Evolutionary conservation across 1,140 invertebrate genomes (phyloP).

Genomic region (Drosophila orena): DNA sequence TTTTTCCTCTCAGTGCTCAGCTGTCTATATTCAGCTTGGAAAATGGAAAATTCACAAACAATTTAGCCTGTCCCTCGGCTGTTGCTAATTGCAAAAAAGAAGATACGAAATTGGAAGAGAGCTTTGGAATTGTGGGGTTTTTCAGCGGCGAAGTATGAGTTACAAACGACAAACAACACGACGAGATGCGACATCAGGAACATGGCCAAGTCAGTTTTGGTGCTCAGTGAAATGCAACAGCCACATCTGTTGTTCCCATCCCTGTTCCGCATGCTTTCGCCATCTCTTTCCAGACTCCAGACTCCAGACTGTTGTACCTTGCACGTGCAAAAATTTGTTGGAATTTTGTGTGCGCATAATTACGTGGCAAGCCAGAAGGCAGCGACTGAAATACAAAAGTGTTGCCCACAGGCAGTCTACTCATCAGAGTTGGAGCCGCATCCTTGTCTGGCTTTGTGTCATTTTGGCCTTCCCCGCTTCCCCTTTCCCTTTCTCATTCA

Average conservation of each 20-base stretch:
- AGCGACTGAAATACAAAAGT: constrained; percentile 51
- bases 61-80: constrained; percentile 55
- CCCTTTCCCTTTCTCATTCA: no score
- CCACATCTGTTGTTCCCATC: constrained; percentile 40
- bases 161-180: constrained; percentile 35
- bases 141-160: constrained; percentile 33
- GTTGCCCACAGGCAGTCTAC: constrained; percentile 61
- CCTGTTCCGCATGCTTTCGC: background rate
- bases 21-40: constrained; percentile 20
- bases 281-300: constrained; percentile 18
- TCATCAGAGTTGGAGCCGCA: constrained; percentile 37
- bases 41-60: constrained; percentile 68
- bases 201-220: constrained; percentile 25
- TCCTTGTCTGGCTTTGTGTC: constrained; percentile 36
- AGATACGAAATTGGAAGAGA: constrained; percentile 57
- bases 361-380: constrained; percentile 60
- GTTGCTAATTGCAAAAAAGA: constrained; percentile 73
- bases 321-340: constrained; percentile 63
- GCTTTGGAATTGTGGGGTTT: background rate
- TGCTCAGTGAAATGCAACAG: constrained; percentile 24
- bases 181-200: constrained; percentile 46
- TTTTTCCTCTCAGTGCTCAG: constrained; percentile 12
- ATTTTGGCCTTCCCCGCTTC: background rate
- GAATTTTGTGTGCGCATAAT: constrained; percentile 77
- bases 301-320: constrained; percentile 29